Base-by-base conservation (phyloP, 2,797 vertebrate species). In the Streptopelia turtur region DNA sequence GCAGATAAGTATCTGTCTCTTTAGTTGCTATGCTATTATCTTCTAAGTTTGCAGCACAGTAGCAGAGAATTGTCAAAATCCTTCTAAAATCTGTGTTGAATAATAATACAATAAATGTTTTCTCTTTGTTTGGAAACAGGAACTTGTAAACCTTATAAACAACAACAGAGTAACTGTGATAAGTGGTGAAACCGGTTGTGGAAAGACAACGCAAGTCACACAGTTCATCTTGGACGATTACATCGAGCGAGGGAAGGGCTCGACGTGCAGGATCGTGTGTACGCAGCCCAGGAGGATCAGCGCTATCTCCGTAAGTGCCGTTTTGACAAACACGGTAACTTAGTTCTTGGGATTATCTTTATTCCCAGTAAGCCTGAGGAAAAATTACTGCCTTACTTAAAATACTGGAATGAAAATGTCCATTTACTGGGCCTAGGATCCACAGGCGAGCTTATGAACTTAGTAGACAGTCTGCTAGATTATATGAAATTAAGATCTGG, bases 151-250 rank as follows among this genome's bases (percentile, higher is more conserved):
- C 66, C 96, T 99, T 74, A 99, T 99, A 88, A 98, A 98, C 93
- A 95, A 43, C 6, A 98, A 98, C 95, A 98, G 98, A 3, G 99
- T 99, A 60, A 96, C 99, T 56, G 99, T 99, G 84, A 98, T 99
- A 93, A 99, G 99, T 64, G 99, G 99, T 13, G 99, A 99, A 97
- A 99, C 99, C 0, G 99, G 99, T 7, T 99, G 99, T 91, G 99
- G 99, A 16, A 99, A 99, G 97, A 99, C 99, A 39, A 99, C 99
- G 10, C 99, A 99, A 96, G 99, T 99, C 43, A 98, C 99, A 0
- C 99, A 99, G 95, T 99, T 99, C 97, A 99, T 99, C 96, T 97
- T 99, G 74, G 99, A 99, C 68, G 98, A 99, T 86, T 97, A 98
- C 84, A 99, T 99, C 41, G 98, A 98, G 79, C 98, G 98, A 57